Evolutionary conservation across 2,113 vertebrate genomes (phyloP).

Genomic region (Oryzias woworae): DNA sequence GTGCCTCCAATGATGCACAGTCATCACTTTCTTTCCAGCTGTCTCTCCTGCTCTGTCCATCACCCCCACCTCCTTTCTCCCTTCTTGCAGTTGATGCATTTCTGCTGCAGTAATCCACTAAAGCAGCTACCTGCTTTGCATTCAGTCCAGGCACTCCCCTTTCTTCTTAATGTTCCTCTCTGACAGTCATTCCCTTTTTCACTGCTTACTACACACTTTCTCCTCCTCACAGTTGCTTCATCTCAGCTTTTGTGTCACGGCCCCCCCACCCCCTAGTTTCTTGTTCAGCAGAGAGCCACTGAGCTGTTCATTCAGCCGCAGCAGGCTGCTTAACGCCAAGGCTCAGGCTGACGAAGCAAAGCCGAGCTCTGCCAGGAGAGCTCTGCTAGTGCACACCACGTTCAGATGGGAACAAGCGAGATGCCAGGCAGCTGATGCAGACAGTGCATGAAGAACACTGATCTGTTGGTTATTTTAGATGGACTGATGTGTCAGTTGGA

Average conservation of each 20-base stretch:
- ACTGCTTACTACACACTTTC: constrained; percentile 25
- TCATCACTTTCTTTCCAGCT: constrained; percentile 35
- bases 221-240: background rate
- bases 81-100: constrained; percentile 59
- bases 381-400: constrained; percentile 20
- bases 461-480: constrained; percentile 32
- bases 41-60: constrained; percentile 5
- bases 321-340: constrained; percentile 50
- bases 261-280: constrained; percentile 5
- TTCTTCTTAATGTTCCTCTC: background rate
- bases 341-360: constrained; percentile 48
- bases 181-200: constrained; percentile 6
- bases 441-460: constrained; percentile 29
- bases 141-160: constrained; percentile 48
- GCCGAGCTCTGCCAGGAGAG: constrained; percentile 35
- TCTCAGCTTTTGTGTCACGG: constrained; percentile 1
- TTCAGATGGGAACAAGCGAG: constrained; percentile 29
- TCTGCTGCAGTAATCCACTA: constrained; percentile 68
- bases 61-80: constrained; percentile 23
- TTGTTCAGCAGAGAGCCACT: constrained; percentile 38
- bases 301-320: constrained; percentile 59
- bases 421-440: constrained; percentile 35
- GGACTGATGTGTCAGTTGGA: constrained; percentile 17
- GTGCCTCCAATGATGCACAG: constrained; percentile 9
- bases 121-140: constrained; percentile 60